Evolutionary conservation across 2,113 vertebrate genomes (phyloP), one percentile per base, ranked within the genome.

Genomic region (Melanocharis versteri): DNA sequence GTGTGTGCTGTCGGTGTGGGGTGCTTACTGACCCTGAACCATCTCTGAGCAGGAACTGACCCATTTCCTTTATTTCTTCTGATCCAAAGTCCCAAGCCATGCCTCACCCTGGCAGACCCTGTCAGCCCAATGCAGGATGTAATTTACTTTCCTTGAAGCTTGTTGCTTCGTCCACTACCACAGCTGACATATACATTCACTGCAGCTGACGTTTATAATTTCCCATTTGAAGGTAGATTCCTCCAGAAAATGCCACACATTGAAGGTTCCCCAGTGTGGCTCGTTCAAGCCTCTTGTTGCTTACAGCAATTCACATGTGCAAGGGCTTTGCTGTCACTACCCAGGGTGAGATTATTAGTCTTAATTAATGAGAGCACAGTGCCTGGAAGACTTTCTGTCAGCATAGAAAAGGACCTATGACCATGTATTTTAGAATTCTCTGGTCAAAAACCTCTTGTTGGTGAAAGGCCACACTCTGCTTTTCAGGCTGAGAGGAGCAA

Each of bases 71-170:
- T 96, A 95, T 88, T 93, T 81, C 68, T 73, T 88, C 72, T 94
- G 71, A 93, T 90, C 68, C 17, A 4, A 70, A 92, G 85, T 93
- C 85, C 93, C 72, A 81, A 93, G 69, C 39, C 7, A 7, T 93
- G 89, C 76, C 64, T 96, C 68, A 68, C 64, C 60, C 71, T 88
- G 56, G 87, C 85, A 95, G 90, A 83, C 85, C 87, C 56, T 86
- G 90, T 75, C 93, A 95, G 56, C 61, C 61, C 77, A 83, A 68
- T 84, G 87, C 83, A 89, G 69, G 60, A 28, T 92, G 66, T 93
- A 95, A 96, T 96, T 95, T 96, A 81, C 92, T 92, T 95, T 42
- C 76, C 64, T 68, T 86, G 85, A 81, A 90, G 83, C 77, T 95
- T 5, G n/a, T 88, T 86, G 83, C 31, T 88, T 68, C 0, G 6